Evolutionary conservation across 2,113 vertebrate species (phyloP).

Genomic region (Cacatua alba): DNA sequence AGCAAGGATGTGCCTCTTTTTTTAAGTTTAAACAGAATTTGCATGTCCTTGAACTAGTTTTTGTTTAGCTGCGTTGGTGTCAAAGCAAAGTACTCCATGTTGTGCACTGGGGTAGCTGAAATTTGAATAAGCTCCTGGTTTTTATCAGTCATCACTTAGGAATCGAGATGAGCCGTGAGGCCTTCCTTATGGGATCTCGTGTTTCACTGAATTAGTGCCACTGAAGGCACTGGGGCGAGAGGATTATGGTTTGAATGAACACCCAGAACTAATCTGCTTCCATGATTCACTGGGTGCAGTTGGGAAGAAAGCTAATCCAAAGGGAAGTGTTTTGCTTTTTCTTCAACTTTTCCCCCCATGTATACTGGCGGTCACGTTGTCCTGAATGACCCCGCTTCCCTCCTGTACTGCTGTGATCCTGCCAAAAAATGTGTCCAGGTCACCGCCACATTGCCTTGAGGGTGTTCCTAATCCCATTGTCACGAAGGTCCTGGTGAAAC

Average conservation of each 20-base stretch:
- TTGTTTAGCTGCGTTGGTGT: neutral
- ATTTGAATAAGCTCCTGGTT: neutral
- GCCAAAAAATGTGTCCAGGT: neutral
- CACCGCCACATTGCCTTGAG: neutral
- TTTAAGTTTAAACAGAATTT: neutral
- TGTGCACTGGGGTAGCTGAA: neutral
- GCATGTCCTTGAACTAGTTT: neutral
- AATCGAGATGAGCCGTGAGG: fast-evolving
- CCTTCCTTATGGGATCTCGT: neutral
- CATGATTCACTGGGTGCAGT: neutral
- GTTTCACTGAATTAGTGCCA: constrained; percentile 3
- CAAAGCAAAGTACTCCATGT: neutral
- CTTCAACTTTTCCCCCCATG: neutral
- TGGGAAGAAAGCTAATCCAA: neutral
- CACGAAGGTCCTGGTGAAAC: neutral
- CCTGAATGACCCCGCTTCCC: neutral
- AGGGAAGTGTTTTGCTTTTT: neutral
- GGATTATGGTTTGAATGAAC: neutral
- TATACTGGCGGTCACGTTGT: neutral
- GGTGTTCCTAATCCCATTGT: neutral
- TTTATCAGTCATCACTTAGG: neutral
- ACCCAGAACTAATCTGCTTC: constrained; percentile 31
- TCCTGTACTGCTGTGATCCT: neutral
- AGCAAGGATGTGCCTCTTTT: neutral
- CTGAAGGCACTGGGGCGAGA: neutral